Evolutionary conservation across 2,888 invertebrate species (phyloP), one percentile per base, ranked within the genome.

Genomic region (Caenorhabditis macrosperma): DNA sequence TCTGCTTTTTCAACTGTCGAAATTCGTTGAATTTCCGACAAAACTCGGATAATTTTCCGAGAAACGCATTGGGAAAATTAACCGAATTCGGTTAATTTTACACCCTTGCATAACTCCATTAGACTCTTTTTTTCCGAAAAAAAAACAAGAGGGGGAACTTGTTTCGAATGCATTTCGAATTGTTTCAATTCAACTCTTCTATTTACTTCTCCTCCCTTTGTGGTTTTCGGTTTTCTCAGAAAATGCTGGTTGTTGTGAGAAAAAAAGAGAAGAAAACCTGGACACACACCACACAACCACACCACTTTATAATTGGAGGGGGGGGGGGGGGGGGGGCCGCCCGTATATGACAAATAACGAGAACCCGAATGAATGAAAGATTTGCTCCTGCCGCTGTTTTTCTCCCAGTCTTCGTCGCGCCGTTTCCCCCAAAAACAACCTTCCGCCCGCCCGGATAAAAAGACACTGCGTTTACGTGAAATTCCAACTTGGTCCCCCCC

Each of bases 261-360:
- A n/a, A n/a, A n/a, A n/a, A n/a, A n/a, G n/a, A n/a, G n/a, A n/a
- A n/a, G n/a, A n/a, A n/a, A n/a, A n/a, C n/a, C 38, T 38, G 12
- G 20, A 57, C 22, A 38, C 22, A 20, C n/a, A 24, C 26, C 24
- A n/a, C 48, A 57, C 68, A 48, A 57, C 59, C 68, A 57, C 54
- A 22, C 10, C n/a, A 57, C 17, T 55, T 55, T 33, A 67, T 68
- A 68, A 68, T 68, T 69, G 68, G 60, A 52, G 26, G 35, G 59
- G 28, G 59, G 24, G 10, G 20, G 68, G 60, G 60, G 26, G 35
- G 59, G 28, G 59, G 24, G 10, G 20, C 17, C 15, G 46, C 48
- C n/a, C n/a, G n/a, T n/a, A n/a, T 48, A 48, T 69, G 68, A 69
- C 68, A 60, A 69, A 69, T 60, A 60, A 60, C 50, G 33, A 24